Base-by-base conservation (phyloP, 2,113 vertebrate species). In the Orthochromis indermauri region DNA sequence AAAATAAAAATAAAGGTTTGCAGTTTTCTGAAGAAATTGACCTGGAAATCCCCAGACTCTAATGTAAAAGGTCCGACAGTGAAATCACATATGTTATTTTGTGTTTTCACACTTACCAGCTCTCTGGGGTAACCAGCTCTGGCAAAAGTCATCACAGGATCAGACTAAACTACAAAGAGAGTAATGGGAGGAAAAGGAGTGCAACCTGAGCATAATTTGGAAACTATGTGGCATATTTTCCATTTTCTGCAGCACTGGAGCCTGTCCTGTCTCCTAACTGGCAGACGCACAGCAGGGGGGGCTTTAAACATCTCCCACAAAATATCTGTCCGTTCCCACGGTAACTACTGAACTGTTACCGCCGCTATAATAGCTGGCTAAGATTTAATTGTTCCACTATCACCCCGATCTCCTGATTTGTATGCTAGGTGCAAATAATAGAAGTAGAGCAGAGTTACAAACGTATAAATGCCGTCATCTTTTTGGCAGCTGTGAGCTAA, bases 181-280 rank as follows among this genome's bases (percentile, higher is more conserved):
- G 88, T 71, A 37, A 87, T 82, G 68, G 92, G 86, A 88, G 82
- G 87, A 89, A 78, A 78, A 88, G 63, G 86, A 88, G 90, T 2
- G 82, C 79, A 78, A 91, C 80, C 86, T 76, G 91, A 92, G 88
- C 63, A 93, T 93, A 89, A 94, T 95, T 95, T 95, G 93, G 94
- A 96, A 96, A 95, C 88, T 95, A 95, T 93, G 93, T 92, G 92
- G 93, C 91, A 91, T 92, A 94, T 95, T 96, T 96, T 95, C 95
- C 94, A 92, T 93, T 95, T 95, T 93, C 82, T 91, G 88, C 90
- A 85, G 78, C 86, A 84, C 82, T 94, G 89, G 88, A 94, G 92
- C 89, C 91, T 90, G 88, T 85, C 91, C 82, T 91, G 90, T 92
- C 92, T 95, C 90, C 89, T 83, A 57, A 89, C 88, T 93, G 94